Conservation (phyloP, 2,888 invertebrate genomes). For the Chaetoderma sp. region DNA sequence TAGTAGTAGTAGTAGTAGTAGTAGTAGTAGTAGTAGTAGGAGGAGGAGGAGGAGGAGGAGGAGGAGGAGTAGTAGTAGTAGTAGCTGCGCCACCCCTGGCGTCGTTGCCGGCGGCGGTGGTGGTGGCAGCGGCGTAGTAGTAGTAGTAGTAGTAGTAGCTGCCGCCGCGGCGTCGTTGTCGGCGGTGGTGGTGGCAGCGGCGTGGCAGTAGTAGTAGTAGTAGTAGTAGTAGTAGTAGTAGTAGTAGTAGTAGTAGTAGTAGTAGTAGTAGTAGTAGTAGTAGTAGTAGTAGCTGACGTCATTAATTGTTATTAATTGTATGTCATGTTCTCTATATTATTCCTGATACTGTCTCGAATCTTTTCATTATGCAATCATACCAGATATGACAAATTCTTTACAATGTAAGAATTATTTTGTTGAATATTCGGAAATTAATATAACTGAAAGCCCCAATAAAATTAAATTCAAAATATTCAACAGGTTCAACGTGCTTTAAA, state of each 20-base stretch:
- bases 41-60: too few species aligned
- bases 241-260: conserved; percentile 2
- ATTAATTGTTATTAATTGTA: background rate
- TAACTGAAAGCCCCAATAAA: too few species aligned
- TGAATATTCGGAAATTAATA: background rate
- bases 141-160: too few species aligned
- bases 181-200: too few species aligned
- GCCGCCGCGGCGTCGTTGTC: too few species aligned
- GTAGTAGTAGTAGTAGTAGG: too few species aligned
- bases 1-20: conserved; percentile 2
- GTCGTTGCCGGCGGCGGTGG: too few species aligned
- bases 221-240: conserved; percentile 2
- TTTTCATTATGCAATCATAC: background rate
- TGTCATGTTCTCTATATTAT: background rate
- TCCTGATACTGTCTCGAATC: background rate
- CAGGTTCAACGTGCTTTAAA: too few species aligned
- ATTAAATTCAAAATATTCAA: too few species aligned
- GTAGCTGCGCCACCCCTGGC: too few species aligned
- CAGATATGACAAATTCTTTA: background rate
- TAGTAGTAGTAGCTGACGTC: background rate
- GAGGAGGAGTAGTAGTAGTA: too few species aligned
- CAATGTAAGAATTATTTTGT: background rate
- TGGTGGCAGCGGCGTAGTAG: too few species aligned
- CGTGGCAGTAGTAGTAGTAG: background rate
- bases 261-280: background rate